A percentile compares a stretch with the other conserved stretches of the same genome.
These are phyloP conservation scores for Chloroceryle inda DNA, from an alignment of 2,797 vertebrate species.

Conservation along the genomic window DNA sequence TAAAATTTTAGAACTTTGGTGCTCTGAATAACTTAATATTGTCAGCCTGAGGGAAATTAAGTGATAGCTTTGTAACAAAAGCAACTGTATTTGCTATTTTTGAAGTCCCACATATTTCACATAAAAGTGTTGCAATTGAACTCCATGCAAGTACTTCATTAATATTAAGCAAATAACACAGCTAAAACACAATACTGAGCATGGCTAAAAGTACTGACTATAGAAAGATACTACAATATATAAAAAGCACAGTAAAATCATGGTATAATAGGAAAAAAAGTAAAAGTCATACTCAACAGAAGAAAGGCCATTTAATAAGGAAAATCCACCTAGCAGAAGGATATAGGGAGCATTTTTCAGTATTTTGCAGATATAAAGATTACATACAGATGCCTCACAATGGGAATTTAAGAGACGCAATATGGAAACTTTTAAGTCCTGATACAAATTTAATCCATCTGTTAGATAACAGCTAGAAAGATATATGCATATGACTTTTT, in stretches of 20 bases:
- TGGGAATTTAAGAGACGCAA: background rate
- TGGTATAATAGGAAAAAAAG: background rate
- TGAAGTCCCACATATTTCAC: background rate
- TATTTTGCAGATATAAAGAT: background rate
- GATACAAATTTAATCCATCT: background rate
- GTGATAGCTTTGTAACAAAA: background rate
- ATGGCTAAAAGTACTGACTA: background rate
- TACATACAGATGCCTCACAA: rapidly evolving
- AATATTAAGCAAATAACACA: background rate
- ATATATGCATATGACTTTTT: rapidly evolving
- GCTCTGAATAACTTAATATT: background rate
- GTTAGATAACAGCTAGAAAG: background rate
- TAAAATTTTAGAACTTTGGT: background rate
- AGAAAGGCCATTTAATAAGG: background rate
- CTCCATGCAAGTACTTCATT: background rate
- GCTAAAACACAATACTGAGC: background rate
- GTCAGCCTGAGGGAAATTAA: background rate
- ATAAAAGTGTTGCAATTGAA: background rate
- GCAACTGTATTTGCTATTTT: background rate
- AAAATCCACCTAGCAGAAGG: background rate
- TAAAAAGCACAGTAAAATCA: background rate
- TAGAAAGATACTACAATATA: background rate
- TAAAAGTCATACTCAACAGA: background rate
- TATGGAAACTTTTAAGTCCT: background rate
- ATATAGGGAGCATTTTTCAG: background rate